Base-by-base conservation (phyloP, 1,140 invertebrate species). In the Drosophila nasuta region DNA sequence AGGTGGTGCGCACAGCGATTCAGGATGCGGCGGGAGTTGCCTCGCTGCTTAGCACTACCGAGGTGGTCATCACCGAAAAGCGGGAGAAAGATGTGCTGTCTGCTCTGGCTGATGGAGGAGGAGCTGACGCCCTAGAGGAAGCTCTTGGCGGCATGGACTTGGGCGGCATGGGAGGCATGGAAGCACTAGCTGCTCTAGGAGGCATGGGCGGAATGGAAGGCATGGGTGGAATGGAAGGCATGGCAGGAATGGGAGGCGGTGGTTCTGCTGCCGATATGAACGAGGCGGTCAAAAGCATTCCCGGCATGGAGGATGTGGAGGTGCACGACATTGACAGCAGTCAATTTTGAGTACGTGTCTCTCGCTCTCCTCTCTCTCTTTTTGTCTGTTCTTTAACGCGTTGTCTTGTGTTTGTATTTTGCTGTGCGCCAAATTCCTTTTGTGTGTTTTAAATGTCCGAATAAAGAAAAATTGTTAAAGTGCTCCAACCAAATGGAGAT, bases 11-110 rank as follows among this genome's bases (percentile, higher is more conserved):
- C 80, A 99, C 98, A 43, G 98, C 98, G 2, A 94, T 99, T 8
- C 96, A 98, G 30, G 99, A 99, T 94, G 99, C 99, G 7, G 97
- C 98, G 57, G 98, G 99, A 62, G 98, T 99, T 25, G 98, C 99
- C 1, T 99, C 98, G 0, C 94, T 99, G 0, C 93, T 99, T 3
- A 98, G 98, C 33, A 99, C 99, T 43, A 99, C 98, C 1, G 99
- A 99, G 93, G 96, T 96, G 71, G 98, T 99, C 2, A 96, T 99
- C 38, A 96, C 97, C 35, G 98, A 99, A 91, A 93, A 97, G 57
- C 98, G 98, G 0, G 98, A 98, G 92, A 97, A 98, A 92, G 98
- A 99, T 73, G 48, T 74, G 0, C 3, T 88, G 20, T 28, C 60
- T 72, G 33, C 6, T 1, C 10, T 56, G 95, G 95, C 41, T 93